Conservation (phyloP, 2,888 invertebrate genomes). For the Drosophila paucipuncta region DNA sequence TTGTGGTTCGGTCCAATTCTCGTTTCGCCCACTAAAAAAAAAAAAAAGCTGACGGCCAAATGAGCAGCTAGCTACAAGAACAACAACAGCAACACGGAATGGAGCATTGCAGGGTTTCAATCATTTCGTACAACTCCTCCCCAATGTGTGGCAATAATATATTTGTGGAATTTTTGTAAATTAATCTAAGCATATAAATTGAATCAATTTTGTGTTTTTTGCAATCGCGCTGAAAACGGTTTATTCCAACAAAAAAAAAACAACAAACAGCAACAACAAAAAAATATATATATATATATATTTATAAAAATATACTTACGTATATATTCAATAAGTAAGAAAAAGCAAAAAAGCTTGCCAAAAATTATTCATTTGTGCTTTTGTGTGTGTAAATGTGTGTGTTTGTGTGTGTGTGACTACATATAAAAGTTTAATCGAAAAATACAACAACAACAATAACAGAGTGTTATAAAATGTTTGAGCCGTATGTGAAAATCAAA, state of each 20-base stretch:
- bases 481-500: slow-evolving; percentile 85
- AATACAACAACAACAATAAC: slow-evolving; percentile 7
- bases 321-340: slow-evolving; percentile 18
- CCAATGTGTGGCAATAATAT: slow-evolving; percentile 52
- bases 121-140: slow-evolving; percentile 32
- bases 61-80: slow-evolving; percentile 56
- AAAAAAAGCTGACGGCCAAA: slow-evolving; percentile 48
- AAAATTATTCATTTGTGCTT: slow-evolving; percentile 40
- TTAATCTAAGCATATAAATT: slow-evolving; percentile 36
- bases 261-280: slow-evolving; percentile 27
- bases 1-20: slow-evolving; percentile 64
- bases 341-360: slow-evolving; percentile 30
- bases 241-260: slow-evolving; percentile 17
- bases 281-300: slow-evolving; percentile 11
- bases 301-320: slow-evolving; percentile 5
- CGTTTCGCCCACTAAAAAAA: slow-evolving; percentile 39
- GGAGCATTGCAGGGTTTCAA: slow-evolving; percentile 61
- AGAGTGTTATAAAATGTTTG: slow-evolving; percentile 84
- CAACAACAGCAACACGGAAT: slow-evolving; percentile 36
- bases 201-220: slow-evolving; percentile 36
- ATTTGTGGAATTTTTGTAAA: slow-evolving; percentile 38
- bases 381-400: slow-evolving; percentile 45
- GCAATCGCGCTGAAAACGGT: slow-evolving; percentile 48
- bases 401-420: slow-evolving; percentile 17
- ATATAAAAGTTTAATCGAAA: slow-evolving; percentile 5